Evolutionary conservation across 2,113 vertebrate species (phyloP).

Genomic region (Chauna torquata): DNA sequence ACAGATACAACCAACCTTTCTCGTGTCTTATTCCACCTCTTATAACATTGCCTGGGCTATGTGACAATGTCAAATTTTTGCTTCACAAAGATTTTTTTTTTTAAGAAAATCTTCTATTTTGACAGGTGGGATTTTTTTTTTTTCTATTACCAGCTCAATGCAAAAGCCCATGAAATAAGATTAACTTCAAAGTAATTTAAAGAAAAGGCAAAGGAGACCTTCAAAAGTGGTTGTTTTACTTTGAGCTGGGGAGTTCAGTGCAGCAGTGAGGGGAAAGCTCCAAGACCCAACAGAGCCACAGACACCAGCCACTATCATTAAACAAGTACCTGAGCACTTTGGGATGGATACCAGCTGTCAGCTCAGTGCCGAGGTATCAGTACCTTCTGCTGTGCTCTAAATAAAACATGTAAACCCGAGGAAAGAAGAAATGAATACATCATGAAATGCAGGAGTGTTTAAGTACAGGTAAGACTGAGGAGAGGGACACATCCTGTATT

Average conservation of each 20-base stretch:
- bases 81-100: not conserved
- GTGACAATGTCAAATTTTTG: not conserved
- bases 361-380: not conserved
- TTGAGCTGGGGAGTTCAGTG: not conserved
- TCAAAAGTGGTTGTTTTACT: not conserved
- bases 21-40: not conserved
- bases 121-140: not conserved
- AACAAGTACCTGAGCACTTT: not conserved
- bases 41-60: not conserved
- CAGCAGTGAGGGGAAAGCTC: not conserved
- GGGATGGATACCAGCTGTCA: not conserved
- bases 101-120: not conserved
- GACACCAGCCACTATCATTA: not conserved
- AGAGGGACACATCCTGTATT: not conserved
- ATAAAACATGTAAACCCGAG: not conserved
- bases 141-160: not conserved
- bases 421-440: not conserved
- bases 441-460: accelerated
- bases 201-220: not conserved
- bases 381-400: not conserved
- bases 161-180: not conserved
- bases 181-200: not conserved
- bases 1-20: not conserved
- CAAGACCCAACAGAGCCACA: not conserved
- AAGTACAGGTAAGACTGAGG: not conserved